Percentiles rank a stretch among this genome's conserved stretches.
phyloP scores from a whole-genome alignment of 2,797 vertebrate genomes.

The Sarcoramphus papa region DNA sequence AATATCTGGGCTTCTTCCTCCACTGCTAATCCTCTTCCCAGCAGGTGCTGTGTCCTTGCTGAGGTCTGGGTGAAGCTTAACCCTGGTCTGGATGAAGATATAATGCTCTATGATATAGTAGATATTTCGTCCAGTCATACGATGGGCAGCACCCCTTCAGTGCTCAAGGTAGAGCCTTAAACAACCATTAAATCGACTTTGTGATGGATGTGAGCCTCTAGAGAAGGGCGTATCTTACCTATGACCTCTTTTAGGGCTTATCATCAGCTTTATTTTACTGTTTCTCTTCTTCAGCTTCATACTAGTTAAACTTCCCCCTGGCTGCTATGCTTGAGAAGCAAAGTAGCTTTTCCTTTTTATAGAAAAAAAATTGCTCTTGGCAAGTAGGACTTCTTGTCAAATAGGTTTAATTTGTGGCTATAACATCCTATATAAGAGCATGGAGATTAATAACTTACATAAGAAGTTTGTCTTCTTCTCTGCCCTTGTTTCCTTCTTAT shows the following conservation, averaged over 20 bases:
- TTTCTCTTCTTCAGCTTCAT: background rate
- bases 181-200: rapidly evolving
- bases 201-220: background rate
- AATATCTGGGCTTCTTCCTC: background rate
- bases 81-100: background rate
- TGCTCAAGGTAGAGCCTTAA: background rate
- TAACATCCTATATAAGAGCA: background rate
- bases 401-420: background rate
- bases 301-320: background rate
- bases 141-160: background rate
- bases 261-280: background rate
- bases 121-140: background rate
- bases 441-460: background rate
- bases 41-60: background rate
- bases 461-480: background rate
- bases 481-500: background rate
- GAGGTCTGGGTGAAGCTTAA: background rate
- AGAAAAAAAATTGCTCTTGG: background rate
- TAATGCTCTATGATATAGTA: rapidly evolving
- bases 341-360: background rate
- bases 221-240: background rate
- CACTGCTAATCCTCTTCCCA: background rate
- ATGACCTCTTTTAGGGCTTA: background rate
- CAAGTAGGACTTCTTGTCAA: background rate
- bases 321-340: background rate